Evolutionary conservation across 2,888 invertebrate genomes (phyloP).

Genomic region (Steinernema scapterisci): DNA sequence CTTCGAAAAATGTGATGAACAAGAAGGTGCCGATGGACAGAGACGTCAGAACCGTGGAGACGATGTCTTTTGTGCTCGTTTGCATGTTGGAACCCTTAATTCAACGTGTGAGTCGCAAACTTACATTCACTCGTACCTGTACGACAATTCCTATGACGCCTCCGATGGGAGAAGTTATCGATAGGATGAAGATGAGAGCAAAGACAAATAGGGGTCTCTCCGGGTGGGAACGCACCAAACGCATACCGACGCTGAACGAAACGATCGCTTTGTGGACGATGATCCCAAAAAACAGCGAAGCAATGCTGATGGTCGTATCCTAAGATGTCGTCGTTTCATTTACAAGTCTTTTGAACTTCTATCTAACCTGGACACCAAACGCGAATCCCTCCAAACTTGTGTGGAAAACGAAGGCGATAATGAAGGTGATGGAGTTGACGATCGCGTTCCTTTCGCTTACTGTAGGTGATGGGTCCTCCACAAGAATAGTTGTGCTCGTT

Average conservation of each 20-base stretch:
- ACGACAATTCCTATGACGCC: constrained; percentile 57
- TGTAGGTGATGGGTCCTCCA: not conserved
- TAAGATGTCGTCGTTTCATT: constrained; percentile 37
- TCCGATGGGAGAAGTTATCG: constrained; percentile 48
- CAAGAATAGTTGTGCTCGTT: not conserved
- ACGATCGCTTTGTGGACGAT: constrained; percentile 57
- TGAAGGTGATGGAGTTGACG: constrained; percentile 42
- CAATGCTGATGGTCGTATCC: constrained; percentile 45
- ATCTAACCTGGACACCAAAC: constrained; percentile 52
- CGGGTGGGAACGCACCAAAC: constrained; percentile 46
- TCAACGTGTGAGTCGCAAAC: not conserved
- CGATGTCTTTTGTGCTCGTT: constrained; percentile 47
- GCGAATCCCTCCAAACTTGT: constrained; percentile 60
- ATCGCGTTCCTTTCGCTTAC: not conserved
- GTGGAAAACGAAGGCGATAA: constrained; percentile 56
- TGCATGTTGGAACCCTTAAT: constrained; percentile 48
- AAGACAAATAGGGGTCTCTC: constrained; percentile 46
- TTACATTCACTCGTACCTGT: constrained; percentile 40
- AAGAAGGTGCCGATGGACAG: constrained; percentile 59
- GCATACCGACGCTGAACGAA: constrained; percentile 49
- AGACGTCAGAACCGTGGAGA: constrained; percentile 49
- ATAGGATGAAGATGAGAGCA: constrained; percentile 45
- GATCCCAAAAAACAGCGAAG: constrained; percentile 58
- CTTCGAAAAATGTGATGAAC: constrained; percentile 61
- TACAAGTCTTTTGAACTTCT: not conserved